A percentile compares a stretch with the other conserved stretches of the same genome.
Evolutionary conservation across 2,888 invertebrate genomes (phyloP).

Genomic region (Agrotis clavis): DNA sequence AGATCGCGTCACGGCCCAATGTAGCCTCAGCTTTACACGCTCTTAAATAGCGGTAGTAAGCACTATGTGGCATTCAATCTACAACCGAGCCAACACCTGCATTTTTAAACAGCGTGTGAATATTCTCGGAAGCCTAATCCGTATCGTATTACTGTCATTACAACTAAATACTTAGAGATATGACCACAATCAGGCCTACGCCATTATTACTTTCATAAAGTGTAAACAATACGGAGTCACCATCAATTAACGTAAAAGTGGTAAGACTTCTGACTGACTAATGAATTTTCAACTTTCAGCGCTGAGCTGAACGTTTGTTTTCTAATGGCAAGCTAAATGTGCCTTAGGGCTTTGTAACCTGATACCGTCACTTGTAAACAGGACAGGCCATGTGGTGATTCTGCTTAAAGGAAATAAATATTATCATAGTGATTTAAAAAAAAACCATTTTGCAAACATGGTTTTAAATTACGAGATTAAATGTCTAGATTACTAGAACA

Average conservation of each 20-base stretch:
- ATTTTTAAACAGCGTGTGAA: not conserved
- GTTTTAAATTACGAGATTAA: not conserved
- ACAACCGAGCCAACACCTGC: not conserved
- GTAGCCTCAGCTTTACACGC: too few species aligned
- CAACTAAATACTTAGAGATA: not conserved
- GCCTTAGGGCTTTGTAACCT: not conserved
- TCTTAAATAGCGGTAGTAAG: not conserved
- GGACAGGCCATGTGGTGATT: constrained; percentile 15
- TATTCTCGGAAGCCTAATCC: not conserved
- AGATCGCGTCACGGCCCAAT: too few species aligned
- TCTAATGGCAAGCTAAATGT: not conserved
- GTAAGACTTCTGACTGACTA: not conserved
- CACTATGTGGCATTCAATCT: not conserved
- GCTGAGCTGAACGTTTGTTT: not conserved
- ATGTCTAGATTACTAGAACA: not conserved
- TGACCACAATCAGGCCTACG: not conserved
- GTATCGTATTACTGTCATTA: constrained; percentile 16
- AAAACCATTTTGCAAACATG: not conserved
- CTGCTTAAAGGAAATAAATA: not conserved
- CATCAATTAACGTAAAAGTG: not conserved
- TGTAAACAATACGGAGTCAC: not conserved
- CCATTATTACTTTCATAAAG: constrained; percentile 1
- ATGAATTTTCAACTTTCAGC: not conserved
- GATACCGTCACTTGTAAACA: not conserved
- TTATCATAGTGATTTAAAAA: not conserved